phyloP scores from a whole-genome alignment of 2,797 vertebrate species.

The Platyrinchus mystaceus region DNA sequence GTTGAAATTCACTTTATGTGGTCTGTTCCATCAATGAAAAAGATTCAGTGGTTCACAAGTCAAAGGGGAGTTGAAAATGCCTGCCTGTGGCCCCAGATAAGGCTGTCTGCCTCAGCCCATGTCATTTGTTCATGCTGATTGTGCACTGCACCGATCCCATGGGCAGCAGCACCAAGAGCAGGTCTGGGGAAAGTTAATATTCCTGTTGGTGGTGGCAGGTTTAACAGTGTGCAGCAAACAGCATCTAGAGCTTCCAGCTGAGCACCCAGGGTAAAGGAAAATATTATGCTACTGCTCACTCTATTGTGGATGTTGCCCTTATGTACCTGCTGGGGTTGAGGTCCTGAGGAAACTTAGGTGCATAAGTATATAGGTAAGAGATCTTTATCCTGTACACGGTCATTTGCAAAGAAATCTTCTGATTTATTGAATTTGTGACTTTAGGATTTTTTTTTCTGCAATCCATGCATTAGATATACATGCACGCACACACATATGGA shows the following conservation, averaged over 20 bases:
- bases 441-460: not conserved
- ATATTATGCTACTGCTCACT: not conserved
- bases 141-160: fast-evolving
- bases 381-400: not conserved
- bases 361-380: not conserved
- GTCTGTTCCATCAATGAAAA: not conserved
- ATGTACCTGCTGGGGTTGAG: fast-evolving
- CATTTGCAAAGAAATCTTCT: not conserved
- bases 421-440: not conserved
- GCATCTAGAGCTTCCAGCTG: not conserved
- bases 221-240: not conserved
- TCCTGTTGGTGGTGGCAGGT: not conserved
- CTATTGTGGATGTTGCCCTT: not conserved
- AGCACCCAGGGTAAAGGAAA: not conserved
- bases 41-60: not conserved
- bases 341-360: not conserved
- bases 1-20: not conserved
- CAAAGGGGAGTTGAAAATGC: not conserved
- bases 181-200: not conserved
- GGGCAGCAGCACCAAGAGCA: not conserved
- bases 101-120: not conserved
- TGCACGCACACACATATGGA: fast-evolving
- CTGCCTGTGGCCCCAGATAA: not conserved
- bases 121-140: fast-evolving
- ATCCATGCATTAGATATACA: not conserved